A percentile compares a stretch with the other conserved stretches of the same genome.
These are phyloP conservation scores for Nomada goodeniana DNA, from an alignment of 2,888 invertebrate species.

Conservation along the genomic window DNA sequence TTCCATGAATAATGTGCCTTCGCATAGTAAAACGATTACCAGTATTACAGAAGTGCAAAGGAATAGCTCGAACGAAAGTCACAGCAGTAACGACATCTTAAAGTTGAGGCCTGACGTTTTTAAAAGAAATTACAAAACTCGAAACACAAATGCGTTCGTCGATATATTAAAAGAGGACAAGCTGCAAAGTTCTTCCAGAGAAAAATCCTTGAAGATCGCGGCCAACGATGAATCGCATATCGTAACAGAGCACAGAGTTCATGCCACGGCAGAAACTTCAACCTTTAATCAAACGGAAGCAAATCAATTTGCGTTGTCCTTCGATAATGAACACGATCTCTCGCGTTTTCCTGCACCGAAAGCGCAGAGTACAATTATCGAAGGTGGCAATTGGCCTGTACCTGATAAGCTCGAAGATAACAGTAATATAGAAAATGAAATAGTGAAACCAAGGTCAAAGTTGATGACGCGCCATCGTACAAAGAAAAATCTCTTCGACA, in stretches of 20 bases:
- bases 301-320: not conserved
- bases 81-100: constrained; percentile 28
- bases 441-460: not conserved
- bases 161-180: constrained; percentile 24
- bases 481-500: not conserved
- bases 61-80: constrained; percentile 30
- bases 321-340: not conserved
- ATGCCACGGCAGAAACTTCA: not conserved
- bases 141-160: constrained; percentile 46
- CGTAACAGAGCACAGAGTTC: not conserved
- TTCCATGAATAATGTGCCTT: not conserved
- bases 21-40: not conserved
- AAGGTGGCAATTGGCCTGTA: not conserved
- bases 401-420: not conserved
- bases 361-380: constrained; percentile 31
- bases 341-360: constrained; percentile 9
- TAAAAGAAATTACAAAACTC: not conserved
- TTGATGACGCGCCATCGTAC: not conserved
- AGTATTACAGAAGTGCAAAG: not conserved
- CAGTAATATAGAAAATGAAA: not conserved
- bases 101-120: constrained; percentile 50
- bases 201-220: not conserved
- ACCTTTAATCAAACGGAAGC: not conserved
- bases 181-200: not conserved
- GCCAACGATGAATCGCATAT: not conserved